Conservation (phyloP, 37 sponge, comb jelly and placozoan species). For the Tethya wilhelma region DNA sequence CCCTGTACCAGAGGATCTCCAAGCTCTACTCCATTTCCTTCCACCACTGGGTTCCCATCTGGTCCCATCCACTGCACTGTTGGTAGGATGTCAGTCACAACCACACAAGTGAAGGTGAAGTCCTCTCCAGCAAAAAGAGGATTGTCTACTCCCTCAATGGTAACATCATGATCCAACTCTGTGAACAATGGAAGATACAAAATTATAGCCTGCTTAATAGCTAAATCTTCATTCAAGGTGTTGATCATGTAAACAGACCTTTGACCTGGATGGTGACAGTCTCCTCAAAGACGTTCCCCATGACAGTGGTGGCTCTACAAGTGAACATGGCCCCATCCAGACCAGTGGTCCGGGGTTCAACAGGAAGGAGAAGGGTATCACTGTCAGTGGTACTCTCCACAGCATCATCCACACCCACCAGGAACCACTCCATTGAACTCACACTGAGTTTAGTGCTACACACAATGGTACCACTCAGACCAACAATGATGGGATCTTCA, state of each 20-base stretch:
- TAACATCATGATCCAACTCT: not conserved
- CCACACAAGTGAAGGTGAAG: not conserved
- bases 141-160: not conserved
- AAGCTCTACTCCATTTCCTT: not conserved
- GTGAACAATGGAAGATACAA: not conserved
- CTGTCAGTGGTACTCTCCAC: not conserved
- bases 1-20: not conserved
- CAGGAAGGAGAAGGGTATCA: too few relatives aligned
- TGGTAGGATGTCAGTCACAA: not conserved
- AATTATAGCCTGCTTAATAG: not conserved
- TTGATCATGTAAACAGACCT: too few relatives aligned
- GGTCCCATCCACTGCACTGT: not conserved
- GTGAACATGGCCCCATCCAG: constrained; percentile 18
- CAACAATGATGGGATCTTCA: constrained; percentile 4
- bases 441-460: constrained; percentile 1
- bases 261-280: not conserved
- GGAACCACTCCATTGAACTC: not conserved
- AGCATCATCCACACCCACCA: not conserved
- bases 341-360: not conserved
- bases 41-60: not conserved
- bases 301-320: constrained; percentile 2
- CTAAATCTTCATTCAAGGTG: too few relatives aligned
- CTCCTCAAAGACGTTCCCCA: not conserved
- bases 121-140: not conserved
- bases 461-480: not conserved